Evolutionary conservation across 2,888 invertebrate genomes (phyloP).

Genomic region (Calameuta pallipes): DNA sequence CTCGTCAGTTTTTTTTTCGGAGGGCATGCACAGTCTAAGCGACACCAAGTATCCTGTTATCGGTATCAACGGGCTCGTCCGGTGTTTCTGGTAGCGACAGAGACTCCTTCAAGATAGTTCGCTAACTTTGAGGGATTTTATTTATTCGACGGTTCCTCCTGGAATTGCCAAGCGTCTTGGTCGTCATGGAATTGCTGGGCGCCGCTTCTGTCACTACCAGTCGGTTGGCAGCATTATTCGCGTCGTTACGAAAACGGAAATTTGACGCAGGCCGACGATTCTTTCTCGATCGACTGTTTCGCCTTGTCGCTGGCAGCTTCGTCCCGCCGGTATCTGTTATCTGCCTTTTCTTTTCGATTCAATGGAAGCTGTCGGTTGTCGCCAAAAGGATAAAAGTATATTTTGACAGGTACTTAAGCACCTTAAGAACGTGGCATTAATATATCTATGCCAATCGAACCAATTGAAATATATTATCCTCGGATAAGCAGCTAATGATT

Average conservation of each 20-base stretch:
- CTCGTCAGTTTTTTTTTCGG: accelerated
- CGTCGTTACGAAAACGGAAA: background rate
- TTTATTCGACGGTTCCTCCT: background rate
- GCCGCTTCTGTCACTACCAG: background rate
- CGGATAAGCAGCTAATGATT: background rate
- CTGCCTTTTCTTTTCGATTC: background rate
- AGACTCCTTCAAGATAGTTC: background rate
- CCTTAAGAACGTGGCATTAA: background rate
- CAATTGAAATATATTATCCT: too few species aligned
- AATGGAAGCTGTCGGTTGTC: background rate
- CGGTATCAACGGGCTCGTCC: background rate
- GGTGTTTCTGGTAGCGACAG: background rate
- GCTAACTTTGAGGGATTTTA: background rate
- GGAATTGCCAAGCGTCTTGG: background rate
- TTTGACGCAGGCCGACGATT: background rate
- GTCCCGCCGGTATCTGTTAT: background rate
- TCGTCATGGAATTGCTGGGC: background rate
- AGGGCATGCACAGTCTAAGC: background rate
- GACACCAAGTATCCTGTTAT: background rate
- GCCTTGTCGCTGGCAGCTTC: background rate
- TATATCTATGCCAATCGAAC: too few species aligned
- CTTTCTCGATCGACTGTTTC: background rate
- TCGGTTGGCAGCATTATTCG: background rate
- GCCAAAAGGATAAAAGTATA: background rate
- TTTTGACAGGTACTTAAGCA: background rate